Conservation (phyloP, 1,140 invertebrate species). For the Drosophila santomea region DNA sequence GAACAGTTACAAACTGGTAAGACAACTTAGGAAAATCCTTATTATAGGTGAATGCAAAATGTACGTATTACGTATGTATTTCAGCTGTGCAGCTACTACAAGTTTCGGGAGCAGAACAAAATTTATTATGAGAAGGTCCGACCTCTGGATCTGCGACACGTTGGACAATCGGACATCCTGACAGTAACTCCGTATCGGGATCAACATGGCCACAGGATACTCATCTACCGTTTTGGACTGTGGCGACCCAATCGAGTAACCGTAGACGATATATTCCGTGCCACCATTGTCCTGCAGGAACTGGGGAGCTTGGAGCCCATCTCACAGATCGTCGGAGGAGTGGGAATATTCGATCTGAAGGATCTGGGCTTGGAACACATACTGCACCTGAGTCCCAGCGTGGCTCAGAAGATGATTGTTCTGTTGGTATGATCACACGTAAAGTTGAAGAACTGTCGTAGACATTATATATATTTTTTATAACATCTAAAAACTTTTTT, state of each 20-base stretch:
- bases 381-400: slow-evolving; percentile 89
- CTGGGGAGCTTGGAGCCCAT: slow-evolving; percentile 90
- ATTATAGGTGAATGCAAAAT: no score
- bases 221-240: slow-evolving; percentile 86
- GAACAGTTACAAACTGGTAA: slow-evolving; percentile 92
- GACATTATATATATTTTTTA: neutral
- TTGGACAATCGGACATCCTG: slow-evolving; percentile 90
- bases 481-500: neutral
- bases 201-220: slow-evolving; percentile 86
- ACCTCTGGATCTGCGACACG: slow-evolving; percentile 87
- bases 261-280: slow-evolving; percentile 90
- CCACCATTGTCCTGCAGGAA: slow-evolving; percentile 89
- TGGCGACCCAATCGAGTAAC: slow-evolving; percentile 89
- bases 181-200: slow-evolving; percentile 91
- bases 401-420: slow-evolving; percentile 88
- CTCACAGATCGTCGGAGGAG: slow-evolving; percentile 90
- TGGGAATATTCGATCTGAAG: slow-evolving; percentile 90
- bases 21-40: neutral
- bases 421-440: slow-evolving; percentile 86
- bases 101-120: slow-evolving; percentile 90
- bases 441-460: neutral
- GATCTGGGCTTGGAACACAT: slow-evolving; percentile 89
- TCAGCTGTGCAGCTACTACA: slow-evolving; percentile 91
- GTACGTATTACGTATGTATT: slow-evolving; percentile 16
- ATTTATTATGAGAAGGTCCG: slow-evolving; percentile 88